Base-by-base conservation (phyloP, 53 echinoderm and acorn worm genomes). In the Glandiceps talaboti region DNA sequence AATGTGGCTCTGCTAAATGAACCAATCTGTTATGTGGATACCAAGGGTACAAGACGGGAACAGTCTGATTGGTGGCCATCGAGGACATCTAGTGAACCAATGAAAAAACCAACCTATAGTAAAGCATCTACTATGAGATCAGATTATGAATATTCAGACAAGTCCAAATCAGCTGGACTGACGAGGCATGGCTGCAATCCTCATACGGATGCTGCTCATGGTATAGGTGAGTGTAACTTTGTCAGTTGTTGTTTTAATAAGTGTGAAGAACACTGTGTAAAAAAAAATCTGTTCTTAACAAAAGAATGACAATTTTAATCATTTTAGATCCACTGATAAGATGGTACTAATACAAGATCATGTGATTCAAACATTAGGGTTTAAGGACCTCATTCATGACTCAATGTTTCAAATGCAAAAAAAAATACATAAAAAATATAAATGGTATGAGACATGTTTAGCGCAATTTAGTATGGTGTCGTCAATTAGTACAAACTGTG, bases 141-240 rank as follows among this genome's bases (percentile, higher is more conserved):
- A 74, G 91, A 97, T 73, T 94, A 73, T 76, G 75, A 80, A 29
- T 82, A 25, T 31, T 30, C 73, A 26, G 1, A 26, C 6, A 79
- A 84, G 33, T 80, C 74, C 25, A 28, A 31, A 33, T 73, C 76
- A 28, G 73, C 76, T n/a, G 81, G 77, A 30, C 83, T 77, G 73
- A 90, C 91, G 0, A 94, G 99, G 32, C 99, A 97, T 83, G 89
- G 91, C 0, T 82, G 86, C 30, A 97, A 97, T 77, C 94, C 94
- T 28, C 30, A 74, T 30, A 79, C 28, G 1, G 33, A 85, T 75
- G 80, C 92, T 75, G 76, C 82, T 1, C 77, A 73, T 73, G 99
- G 99, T 25, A 91, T 91, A 76, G 99, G 99, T 97, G 85, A 78
- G 87, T 82, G 0, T 26, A n/a, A n/a, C n/a, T n/a, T n/a, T n/a